Evolutionary conservation across 2,113 vertebrate genomes (phyloP).

Genomic region (Danionella cerebrum): DNA sequence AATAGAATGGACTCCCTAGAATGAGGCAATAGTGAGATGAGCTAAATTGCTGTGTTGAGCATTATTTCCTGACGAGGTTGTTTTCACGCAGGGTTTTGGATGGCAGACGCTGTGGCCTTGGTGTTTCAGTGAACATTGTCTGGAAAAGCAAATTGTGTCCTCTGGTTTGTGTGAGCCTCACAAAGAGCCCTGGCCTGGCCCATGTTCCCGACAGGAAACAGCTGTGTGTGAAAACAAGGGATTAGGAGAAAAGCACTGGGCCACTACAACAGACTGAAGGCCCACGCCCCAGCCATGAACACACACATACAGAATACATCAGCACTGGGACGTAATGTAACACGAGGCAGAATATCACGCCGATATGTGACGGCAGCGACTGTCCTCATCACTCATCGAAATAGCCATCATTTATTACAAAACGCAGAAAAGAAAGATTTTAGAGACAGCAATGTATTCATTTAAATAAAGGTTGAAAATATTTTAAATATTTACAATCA

Average conservation of each 20-base stretch:
- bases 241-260: slow-evolving; percentile 30
- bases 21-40: slow-evolving; percentile 5
- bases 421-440: too few relatives aligned
- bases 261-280: slow-evolving; percentile 27
- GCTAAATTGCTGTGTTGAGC: slow-evolving; percentile 27
- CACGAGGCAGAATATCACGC: slow-evolving; percentile 16
- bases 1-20: slow-evolving; percentile 1
- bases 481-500: too few relatives aligned
- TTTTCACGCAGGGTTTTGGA: slow-evolving; percentile 17
- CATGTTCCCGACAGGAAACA: slow-evolving; percentile 49
- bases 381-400: too few relatives aligned
- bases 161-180: slow-evolving; percentile 30
- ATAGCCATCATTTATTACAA: too few relatives aligned
- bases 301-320: background rate
- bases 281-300: slow-evolving; percentile 4
- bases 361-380: slow-evolving; percentile 25
- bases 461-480: too few relatives aligned
- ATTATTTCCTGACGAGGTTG: slow-evolving; percentile 36
- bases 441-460: too few relatives aligned
- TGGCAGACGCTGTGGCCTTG: slow-evolving; percentile 35
- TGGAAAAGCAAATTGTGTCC: slow-evolving; percentile 20
- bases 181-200: slow-evolving; percentile 29
- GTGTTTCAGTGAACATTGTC: slow-evolving; percentile 36
- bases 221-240: slow-evolving; percentile 47
- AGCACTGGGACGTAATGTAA: background rate